Base-by-base conservation (phyloP, 2,797 vertebrate genomes). In the Coregonus suidteri region DNA sequence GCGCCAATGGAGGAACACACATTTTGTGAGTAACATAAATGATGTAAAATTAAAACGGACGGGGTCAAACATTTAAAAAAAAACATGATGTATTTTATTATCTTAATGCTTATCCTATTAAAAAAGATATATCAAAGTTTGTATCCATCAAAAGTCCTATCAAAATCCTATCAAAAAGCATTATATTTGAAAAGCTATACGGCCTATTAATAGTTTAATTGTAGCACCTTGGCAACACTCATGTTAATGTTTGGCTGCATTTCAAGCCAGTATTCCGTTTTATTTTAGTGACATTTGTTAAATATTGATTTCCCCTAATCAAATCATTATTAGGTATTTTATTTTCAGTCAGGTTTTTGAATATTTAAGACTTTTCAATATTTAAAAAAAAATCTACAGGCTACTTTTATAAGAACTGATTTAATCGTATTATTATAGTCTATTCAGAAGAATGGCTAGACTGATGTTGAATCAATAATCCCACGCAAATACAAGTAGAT, bases 381-480 rank as follows among this genome's bases (percentile, higher is more conserved):
- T 86, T 74, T 79, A 76, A 78, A 62, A 54, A n/a, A n/a, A 54
- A 37, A 80, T 76, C 64, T 73, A 62, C 81, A n/a, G 54, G 4
- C 54, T 18, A 59, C 54, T 5, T 47, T 62, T 62, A 62, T 20
- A 62, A 20, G 7, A 5, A 20, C 20, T n/a, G 18, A 18, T 56
- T 6, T 1, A 56, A 67, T 67, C 67, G 77, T 71, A 79, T 85
- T 79, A 84, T 78, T 74, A 71, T 25, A 86, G 80, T 34, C 1
- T 59, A 84, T 83, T 85, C 85, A 88, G 84, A 83, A 75, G 78
- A 77, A 75, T 52, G 69, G 18, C 78, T 82, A 9, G 91, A 91
- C 93, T 94, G 66, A 77, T 79, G 77, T 72, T 79, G 62, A 85
- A 86, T 88, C 84, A 72, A 89, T 89, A 77, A 0, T 51, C 31